phyloP scores from a whole-genome alignment of 2,113 vertebrate species.

The Passer domesticus region DNA sequence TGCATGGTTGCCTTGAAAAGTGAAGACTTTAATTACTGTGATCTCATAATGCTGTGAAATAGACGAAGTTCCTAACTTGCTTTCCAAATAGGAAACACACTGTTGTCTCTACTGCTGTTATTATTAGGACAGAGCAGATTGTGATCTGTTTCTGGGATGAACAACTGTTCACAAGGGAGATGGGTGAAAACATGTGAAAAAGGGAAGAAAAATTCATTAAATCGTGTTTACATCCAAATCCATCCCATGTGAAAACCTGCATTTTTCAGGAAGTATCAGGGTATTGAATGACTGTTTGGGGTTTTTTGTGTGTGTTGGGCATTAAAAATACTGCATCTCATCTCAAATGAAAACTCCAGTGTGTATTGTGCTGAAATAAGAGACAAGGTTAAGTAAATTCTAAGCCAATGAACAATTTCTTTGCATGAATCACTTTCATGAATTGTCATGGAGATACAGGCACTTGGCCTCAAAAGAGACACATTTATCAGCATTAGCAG shows the following conservation, averaged over 20 bases:
- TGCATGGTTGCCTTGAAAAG: neutral
- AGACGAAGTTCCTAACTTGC: neutral
- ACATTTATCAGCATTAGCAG: slow-evolving; percentile 15
- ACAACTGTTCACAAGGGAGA: neutral
- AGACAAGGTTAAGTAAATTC: slow-evolving; percentile 45
- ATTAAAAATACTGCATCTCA: neutral
- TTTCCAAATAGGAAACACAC: neutral
- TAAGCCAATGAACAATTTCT: slow-evolving; percentile 29
- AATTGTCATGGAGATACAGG: slow-evolving; percentile 43
- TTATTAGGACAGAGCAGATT: neutral
- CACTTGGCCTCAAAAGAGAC: neutral
- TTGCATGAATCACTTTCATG: slow-evolving; percentile 45
- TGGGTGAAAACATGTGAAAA: neutral
- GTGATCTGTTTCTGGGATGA: neutral
- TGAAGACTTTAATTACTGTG: neutral
- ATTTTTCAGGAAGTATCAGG: neutral
- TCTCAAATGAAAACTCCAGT: neutral
- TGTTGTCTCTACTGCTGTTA: neutral
- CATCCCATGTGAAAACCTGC: neutral
- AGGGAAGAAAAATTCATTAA: neutral
- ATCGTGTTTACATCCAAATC: neutral
- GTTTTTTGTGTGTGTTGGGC: neutral
- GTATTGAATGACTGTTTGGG: neutral
- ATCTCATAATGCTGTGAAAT: neutral
- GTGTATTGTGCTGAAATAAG: slow-evolving; percentile 29